Evolutionary conservation across 2,888 invertebrate genomes (phyloP), one percentile per base, ranked within the genome.

Genomic region (Kryphioiulus occultus): DNA sequence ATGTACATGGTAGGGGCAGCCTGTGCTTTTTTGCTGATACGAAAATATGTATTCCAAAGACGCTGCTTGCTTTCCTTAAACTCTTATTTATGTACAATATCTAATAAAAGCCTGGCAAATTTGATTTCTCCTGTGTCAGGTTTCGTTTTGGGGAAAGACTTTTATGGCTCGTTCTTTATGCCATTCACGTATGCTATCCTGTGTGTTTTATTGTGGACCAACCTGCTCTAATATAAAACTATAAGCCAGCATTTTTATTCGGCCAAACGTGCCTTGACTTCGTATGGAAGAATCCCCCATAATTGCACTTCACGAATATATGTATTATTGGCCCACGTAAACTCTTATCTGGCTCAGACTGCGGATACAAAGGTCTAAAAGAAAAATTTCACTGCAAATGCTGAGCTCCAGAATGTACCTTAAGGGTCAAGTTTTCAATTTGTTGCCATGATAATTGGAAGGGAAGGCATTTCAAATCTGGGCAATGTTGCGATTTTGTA

Each of bases 31-130:
- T 59, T 59, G 2, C n/a, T n/a, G n/a, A 19, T 59, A 59, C 7
- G n/a, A 17, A 59, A 59, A 59, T 59, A 59, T 59, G 53, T 59
- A 59, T 59, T 59, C 53, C n/a, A n/a, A 59, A 59, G 53, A 59
- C 53, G 53, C n/a, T n/a, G n/a, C n/a, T 7, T 59, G n/a, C 53
- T n/a, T 19, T 59, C 47, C n/a, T 59, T 59, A n/a, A 59, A 59
- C 53, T 59, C 53, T 59, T 59, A n/a, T 59, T 59, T 59, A 59
- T 59, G 53, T 59, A 59, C 53, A 59, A 59, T 59, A 59, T 59
- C 53, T 59, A 59, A 59, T 59, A 59, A 59, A 59, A 59, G n/a
- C 53, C 53, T 59, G n/a, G 53, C 53, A 59, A 59, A 59, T 59
- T 59, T 59, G 53, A 59, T 59, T 59, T 59, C 53, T 59, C 53